Conservation (phyloP, 2,888 invertebrate species). For the Esperia sulphurella region DNA sequence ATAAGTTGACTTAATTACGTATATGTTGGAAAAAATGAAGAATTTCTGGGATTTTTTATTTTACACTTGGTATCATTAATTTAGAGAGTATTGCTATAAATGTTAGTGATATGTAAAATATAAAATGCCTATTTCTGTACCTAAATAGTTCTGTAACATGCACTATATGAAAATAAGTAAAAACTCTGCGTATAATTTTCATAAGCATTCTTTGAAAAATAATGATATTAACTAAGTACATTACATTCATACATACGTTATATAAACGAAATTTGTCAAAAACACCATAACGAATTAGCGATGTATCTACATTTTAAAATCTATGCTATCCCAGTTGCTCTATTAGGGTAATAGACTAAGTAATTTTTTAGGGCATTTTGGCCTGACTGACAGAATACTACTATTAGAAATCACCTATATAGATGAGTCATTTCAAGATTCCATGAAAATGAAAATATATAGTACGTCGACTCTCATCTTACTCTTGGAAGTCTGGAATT, state of each 20-base stretch:
- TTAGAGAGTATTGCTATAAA: too few species aligned
- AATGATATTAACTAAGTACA: too few species aligned
- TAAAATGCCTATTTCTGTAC: too few species aligned
- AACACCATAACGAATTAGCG: too few species aligned
- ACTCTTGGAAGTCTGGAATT: conserved; percentile 26
- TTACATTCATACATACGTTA: not conserved
- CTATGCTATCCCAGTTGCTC: not conserved
- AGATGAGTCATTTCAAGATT: not conserved
- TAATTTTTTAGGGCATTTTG: conserved; percentile 31
- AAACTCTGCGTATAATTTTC: too few species aligned
- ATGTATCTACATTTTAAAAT: not conserved
- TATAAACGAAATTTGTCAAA: not conserved
- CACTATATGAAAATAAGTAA: too few species aligned
- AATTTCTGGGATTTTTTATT: too few species aligned
- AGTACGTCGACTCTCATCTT: not conserved
- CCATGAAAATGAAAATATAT: conserved; percentile 1
- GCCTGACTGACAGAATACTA: conserved; percentile 36
- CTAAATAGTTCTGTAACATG: not conserved
- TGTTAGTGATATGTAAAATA: too few species aligned
- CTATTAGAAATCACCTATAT: conserved; percentile 9
- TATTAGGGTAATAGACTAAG: not conserved
- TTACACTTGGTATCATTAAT: not conserved
- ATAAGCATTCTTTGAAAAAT: too few species aligned
- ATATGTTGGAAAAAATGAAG: too few species aligned
- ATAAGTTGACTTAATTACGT: too few species aligned